Evolutionary conservation across 1,140 invertebrate genomes (phyloP).

Genomic region (Ceratitis capitata): DNA sequence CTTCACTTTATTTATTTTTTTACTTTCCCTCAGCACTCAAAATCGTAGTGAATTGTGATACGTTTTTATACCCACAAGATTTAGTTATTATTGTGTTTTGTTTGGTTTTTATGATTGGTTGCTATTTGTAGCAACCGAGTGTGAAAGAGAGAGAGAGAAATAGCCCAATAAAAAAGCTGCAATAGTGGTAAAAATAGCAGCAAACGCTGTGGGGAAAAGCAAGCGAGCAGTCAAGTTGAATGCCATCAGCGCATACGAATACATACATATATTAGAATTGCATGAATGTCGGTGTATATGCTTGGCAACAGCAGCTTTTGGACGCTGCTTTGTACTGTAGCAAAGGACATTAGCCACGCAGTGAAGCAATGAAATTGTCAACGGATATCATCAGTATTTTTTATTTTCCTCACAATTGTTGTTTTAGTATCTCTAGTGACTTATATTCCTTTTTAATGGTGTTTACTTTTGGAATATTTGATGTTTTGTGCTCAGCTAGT

Average conservation of each 20-base stretch:
- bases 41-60: neutral
- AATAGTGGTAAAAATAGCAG: neutral
- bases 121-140: neutral
- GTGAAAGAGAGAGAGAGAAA: too few species aligned
- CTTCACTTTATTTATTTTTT: too few species aligned
- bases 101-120: neutral
- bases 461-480: neutral
- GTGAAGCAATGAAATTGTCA: constrained; percentile 20
- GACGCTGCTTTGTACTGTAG: neutral
- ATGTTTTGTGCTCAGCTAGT: neutral
- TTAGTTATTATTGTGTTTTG: neutral
- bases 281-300: neutral
- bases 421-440: neutral
- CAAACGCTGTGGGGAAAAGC: neutral
- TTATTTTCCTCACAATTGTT: neutral
- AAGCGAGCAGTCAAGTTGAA: neutral
- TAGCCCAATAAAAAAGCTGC: too few species aligned
- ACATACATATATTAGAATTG: neutral
- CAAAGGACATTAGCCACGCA: neutral
- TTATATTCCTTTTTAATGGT: neutral
- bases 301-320: neutral
- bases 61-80: neutral
- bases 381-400: neutral
- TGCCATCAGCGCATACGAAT: neutral
- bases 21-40: neutral